Percentiles rank a stretch among this genome's conserved stretches.
Conservation (phyloP, 2,113 vertebrate genomes). For the Mola mola region DNA sequence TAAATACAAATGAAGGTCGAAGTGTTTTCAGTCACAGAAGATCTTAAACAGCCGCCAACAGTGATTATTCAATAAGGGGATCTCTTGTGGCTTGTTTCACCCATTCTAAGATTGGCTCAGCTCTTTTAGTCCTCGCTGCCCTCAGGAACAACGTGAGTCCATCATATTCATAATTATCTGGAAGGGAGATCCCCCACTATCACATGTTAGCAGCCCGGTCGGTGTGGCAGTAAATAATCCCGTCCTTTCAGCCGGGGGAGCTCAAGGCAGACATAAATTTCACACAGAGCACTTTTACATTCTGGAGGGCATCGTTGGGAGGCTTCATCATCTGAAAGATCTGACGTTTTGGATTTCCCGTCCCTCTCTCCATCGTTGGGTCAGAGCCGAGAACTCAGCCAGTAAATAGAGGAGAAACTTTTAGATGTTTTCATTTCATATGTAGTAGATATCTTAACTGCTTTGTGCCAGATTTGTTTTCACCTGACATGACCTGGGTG, state of each 20-base stretch:
- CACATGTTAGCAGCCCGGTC: conserved; percentile 56
- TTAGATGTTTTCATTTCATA: conserved; percentile 20
- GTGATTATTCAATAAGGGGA: conserved; percentile 54
- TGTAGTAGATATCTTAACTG: too few species aligned
- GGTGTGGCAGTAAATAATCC: conserved; percentile 69
- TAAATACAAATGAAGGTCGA: too few species aligned
- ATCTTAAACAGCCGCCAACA: conserved; percentile 64
- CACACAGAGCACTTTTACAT: conserved; percentile 58
- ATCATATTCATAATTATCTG: conserved; percentile 68
- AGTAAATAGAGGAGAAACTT: conserved; percentile 16
- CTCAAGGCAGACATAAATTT: conserved; percentile 63
- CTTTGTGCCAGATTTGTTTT: too few species aligned
- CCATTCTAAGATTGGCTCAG: conserved; percentile 61
- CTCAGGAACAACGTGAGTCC: conserved; percentile 57
- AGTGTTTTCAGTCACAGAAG: conserved; percentile 12
- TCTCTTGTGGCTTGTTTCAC: conserved; percentile 61
- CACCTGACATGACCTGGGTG: neutral
- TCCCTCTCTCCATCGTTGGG: conserved; percentile 7
- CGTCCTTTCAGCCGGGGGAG: conserved; percentile 63
- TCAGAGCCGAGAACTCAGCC: conserved; percentile 2
- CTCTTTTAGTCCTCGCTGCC: conserved; percentile 57
- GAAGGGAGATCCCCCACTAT: conserved; percentile 53
- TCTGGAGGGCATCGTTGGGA: conserved; percentile 55
- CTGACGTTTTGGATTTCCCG: conserved; percentile 41
- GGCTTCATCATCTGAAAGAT: conserved; percentile 62